Evolutionary conservation across 2,113 vertebrate genomes (phyloP).

Genomic region (Promerops cafer): DNA sequence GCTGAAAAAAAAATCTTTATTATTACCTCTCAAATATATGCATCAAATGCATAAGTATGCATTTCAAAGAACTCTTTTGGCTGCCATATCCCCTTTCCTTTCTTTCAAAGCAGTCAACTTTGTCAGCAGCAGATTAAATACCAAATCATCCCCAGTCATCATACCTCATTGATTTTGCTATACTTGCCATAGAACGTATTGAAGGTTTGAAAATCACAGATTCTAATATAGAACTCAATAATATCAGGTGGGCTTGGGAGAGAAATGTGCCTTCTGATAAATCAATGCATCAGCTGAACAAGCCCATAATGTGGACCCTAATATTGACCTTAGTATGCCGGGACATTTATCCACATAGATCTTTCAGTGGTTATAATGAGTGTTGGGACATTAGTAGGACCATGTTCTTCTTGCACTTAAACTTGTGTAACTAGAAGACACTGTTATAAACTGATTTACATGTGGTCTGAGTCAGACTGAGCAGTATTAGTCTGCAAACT

Average conservation of each 20-base stretch:
- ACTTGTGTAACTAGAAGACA: neutral
- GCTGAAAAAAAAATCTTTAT: neutral
- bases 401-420: neutral
- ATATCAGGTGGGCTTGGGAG: neutral
- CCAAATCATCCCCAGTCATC: constrained; percentile 3
- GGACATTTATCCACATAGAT: neutral
- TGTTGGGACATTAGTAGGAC: neutral
- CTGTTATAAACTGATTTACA: neutral
- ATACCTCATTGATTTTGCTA: constrained; percentile 29
- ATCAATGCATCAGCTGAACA: neutral
- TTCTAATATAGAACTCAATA: neutral
- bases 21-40: neutral
- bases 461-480: neutral
- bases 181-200: neutral
- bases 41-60: neutral
- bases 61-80: neutral
- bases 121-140: neutral
- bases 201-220: constrained; percentile 16
- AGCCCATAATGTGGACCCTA: neutral
- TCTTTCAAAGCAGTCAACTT: neutral
- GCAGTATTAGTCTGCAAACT: neutral
- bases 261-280: neutral
- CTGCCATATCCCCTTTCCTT: neutral
- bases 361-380: neutral
- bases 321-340: neutral